Evolutionary conservation across 2,113 vertebrate genomes (phyloP).

Genomic region (Hucho hucho): DNA sequence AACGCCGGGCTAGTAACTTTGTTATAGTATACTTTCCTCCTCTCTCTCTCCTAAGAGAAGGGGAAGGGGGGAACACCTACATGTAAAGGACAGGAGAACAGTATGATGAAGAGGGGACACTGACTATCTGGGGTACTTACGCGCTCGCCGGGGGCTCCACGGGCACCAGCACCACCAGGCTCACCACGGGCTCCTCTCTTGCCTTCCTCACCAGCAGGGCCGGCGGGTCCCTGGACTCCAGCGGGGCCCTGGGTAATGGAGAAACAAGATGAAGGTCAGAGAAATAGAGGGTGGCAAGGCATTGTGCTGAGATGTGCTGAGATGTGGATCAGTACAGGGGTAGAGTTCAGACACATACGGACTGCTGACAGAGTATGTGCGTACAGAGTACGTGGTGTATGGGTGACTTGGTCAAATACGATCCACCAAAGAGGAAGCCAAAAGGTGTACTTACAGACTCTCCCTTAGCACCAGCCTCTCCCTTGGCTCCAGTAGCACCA

Average conservation of each 20-base stretch:
- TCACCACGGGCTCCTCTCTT: slow-evolving; percentile 96
- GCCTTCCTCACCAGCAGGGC: slow-evolving; percentile 91
- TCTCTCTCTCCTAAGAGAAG: too few relatives aligned
- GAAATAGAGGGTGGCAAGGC: not conserved
- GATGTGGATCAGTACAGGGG: not conserved
- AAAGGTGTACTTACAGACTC: slow-evolving; percentile 82
- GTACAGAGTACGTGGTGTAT: not conserved
- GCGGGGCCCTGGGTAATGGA: slow-evolving; percentile 75
- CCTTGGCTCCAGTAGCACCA: slow-evolving; percentile 89
- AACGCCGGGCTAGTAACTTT: not conserved
- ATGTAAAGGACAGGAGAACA: not conserved
- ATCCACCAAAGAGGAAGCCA: not conserved
- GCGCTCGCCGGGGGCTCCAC: slow-evolving; percentile 88
- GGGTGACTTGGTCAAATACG: not conserved
- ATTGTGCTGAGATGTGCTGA: not conserved
- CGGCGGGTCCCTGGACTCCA: slow-evolving; percentile 88
- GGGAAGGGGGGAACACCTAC: not conserved
- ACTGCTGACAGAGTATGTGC: not conserved
- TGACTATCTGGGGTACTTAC: slow-evolving; percentile 70
- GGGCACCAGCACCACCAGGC: slow-evolving; percentile 81
- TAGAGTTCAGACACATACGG: too few relatives aligned
- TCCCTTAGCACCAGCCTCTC: slow-evolving; percentile 91
- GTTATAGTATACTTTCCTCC: not conserved
- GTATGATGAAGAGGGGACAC: not conserved
- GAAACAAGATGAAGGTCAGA: slow-evolving; percentile 13